Evolutionary conservation across 92 coral and sea anemone species (phyloP), one percentile per base, ranked within the genome.

Genomic region (Phenganax marumi): DNA sequence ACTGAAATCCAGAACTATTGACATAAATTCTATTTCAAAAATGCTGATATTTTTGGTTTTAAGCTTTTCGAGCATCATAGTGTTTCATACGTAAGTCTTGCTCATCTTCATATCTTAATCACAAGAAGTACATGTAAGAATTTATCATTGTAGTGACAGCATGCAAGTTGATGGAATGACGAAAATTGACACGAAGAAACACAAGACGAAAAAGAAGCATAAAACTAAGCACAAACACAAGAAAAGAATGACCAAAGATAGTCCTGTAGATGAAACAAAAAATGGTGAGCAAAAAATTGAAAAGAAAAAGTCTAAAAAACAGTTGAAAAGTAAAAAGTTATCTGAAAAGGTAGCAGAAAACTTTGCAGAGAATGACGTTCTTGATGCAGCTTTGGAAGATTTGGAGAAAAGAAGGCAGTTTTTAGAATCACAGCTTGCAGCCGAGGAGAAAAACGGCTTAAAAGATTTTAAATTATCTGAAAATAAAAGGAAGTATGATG

Each of bases 401-500:
- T 90, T 94, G 47, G 98, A 92, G 66, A 89, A 75, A 83, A 90
- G 98, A 9, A 92, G 90, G 81, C 90, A 89, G 16, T 94, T 93
- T 72, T 87, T 94, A 18, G 90, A 94, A 82, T 89, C 93, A 62
- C 98, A 94, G 85, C 91, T 94, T 55, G 98, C 93, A 26, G 92
- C 77, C 25, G 81, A 76, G 52, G 81, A 76, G 43, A 25, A 76
- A 16, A 76, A 76, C 23, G 68, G 81, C 23, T 54, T 10, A 0
- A 21, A 55, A 23, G 50, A 55, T 57, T 9, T 14, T 3, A 76
- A 76, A 76, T n/a, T 24, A 1, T 23, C 19, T 57, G 81, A 76
- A 16, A 76, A 22, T 57, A 76, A 76, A 25, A 22, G 70, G 25
- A 64, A 64, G 16, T 24, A 64, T 25, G 43, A 33, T 33, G 2